phyloP scores from a whole-genome alignment of 2,113 vertebrate genomes.

The Hemichromis elongatus region DNA sequence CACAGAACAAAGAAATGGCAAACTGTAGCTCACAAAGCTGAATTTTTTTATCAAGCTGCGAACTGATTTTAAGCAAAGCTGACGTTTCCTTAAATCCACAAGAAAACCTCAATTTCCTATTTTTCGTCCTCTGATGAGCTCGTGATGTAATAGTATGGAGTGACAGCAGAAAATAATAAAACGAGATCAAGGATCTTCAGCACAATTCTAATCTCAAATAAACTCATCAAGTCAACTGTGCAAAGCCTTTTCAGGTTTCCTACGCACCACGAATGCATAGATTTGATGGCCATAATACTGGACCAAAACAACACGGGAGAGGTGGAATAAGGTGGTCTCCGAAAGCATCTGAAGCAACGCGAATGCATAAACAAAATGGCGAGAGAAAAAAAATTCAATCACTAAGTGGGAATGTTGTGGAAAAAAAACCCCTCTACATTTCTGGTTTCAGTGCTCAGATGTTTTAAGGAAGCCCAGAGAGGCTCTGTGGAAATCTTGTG shows the following conservation, averaged over 20 bases:
- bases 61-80: background rate
- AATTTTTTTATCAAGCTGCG: background rate
- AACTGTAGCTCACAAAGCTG: background rate
- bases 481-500: slow-evolving; percentile 5
- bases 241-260: slow-evolving; percentile 37
- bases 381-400: background rate
- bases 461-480: slow-evolving; percentile 14
- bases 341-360: background rate
- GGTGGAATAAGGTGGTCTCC: background rate
- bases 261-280: slow-evolving; percentile 64
- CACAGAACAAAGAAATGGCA: background rate
- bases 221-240: slow-evolving; percentile 46
- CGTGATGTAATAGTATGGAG: slow-evolving; percentile 4
- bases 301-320: slow-evolving; percentile 23
- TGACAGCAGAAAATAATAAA: slow-evolving; percentile 44
- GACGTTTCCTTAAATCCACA: slow-evolving; percentile 3
- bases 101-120: slow-evolving; percentile 22
- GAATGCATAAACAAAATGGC: background rate
- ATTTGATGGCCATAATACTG: slow-evolving; percentile 38
- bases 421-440: background rate
- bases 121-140: background rate
- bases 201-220: slow-evolving; percentile 54
- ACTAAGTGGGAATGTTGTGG: background rate
- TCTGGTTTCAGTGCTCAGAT: slow-evolving; percentile 38
- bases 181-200: slow-evolving; percentile 10